Evolutionary conservation across 2,113 vertebrate genomes (phyloP).

Genomic region (Syngnathus scovelli): DNA sequence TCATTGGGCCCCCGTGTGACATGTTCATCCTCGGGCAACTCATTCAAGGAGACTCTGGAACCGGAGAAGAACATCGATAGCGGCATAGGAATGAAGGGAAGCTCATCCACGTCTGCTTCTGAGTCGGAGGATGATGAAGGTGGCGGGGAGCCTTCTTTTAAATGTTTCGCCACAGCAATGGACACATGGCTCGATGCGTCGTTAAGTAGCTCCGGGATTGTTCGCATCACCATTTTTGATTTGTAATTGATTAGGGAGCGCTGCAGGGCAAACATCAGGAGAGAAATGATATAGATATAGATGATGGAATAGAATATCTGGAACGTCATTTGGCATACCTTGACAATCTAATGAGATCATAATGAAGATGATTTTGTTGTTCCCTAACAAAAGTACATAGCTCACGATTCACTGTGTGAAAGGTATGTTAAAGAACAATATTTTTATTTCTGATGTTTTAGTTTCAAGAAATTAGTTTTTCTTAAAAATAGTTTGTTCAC

Average conservation of each 20-base stretch:
- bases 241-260: slow-evolving; percentile 92
- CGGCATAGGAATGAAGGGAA: slow-evolving; percentile 89
- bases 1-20: slow-evolving; percentile 20
- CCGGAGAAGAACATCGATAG: slow-evolving; percentile 84
- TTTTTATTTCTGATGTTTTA: background rate
- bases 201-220: slow-evolving; percentile 86
- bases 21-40: slow-evolving; percentile 84
- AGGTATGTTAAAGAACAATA: background rate
- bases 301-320: too few species aligned
- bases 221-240: slow-evolving; percentile 91
- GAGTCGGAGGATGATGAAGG: slow-evolving; percentile 90
- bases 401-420: too few species aligned
- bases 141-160: slow-evolving; percentile 76
- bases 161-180: slow-evolving; percentile 81
- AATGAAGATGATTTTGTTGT: background rate
- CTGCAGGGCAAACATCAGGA: slow-evolving; percentile 54
- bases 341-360: background rate
- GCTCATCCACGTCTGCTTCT: slow-evolving; percentile 87
- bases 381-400: background rate
- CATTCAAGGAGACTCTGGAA: slow-evolving; percentile 86
- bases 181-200: slow-evolving; percentile 83
- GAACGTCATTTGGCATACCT: background rate
- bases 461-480: too few species aligned
- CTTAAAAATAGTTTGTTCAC: too few species aligned
- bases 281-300: background rate